Base-by-base conservation (phyloP, 2,113 vertebrate genomes). In the Siniperca chuatsi region DNA sequence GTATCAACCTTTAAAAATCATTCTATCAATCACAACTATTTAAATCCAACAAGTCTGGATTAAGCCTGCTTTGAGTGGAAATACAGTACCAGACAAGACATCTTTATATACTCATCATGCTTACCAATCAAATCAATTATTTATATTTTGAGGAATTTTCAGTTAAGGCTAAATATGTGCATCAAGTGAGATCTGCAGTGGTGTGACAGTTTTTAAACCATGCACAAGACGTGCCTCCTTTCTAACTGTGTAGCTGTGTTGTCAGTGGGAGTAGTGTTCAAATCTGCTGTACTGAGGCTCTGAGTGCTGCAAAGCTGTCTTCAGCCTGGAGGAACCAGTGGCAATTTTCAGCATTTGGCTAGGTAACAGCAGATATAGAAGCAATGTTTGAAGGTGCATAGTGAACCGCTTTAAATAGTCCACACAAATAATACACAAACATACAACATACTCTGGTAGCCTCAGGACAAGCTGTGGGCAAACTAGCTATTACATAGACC, bases 1-100 rank as follows among this genome's bases (percentile, higher is more conserved):
- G 25, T 46, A 68, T 74, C 20, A 60, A 61, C 44, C 20, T 79
- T 61, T 37, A 57, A 57, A 44, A 76, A 29, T 75, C 11, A 3
- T 48, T 16, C 13, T 48, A 52, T 20, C 18, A 52, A 13, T 46
- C 42, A 9, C 42, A 44, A 50, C 29, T 1, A 42, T 61, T 75
- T 29, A n/a, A n/a, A 42, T 42, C 64, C 25, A 75, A 8, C 9
- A 20, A 33, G 12, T 50, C 29, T 60, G 18, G 7, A 11, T 52
- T 62, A 4, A 64, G 21, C 44, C 35, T 48, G 57, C 20, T 52
- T 5, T 11, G 8, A 52, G 16, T 13, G 33, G 33, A 13, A 52
- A 64, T 4, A 33, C 16, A 21, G 25, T 33, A 50, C 6, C 4
- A 15, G 40, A 25, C 11, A 44, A 50, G 42, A 50, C 20, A 23